Evolutionary conservation across 2,888 invertebrate genomes (phyloP).

Genomic region (Oligia strigilis): DNA sequence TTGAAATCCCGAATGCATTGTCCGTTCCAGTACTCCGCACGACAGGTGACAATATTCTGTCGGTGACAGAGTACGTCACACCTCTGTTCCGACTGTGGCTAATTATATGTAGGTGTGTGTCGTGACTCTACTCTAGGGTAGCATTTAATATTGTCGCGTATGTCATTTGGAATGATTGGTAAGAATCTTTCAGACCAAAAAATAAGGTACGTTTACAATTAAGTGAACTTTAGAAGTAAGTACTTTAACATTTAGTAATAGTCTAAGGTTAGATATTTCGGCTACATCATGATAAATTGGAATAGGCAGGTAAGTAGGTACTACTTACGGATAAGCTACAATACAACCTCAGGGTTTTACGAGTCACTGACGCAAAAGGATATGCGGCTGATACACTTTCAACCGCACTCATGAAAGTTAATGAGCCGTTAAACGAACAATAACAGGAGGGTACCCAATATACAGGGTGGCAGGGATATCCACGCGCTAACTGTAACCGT

Average conservation of each 20-base stretch:
- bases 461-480: not conserved
- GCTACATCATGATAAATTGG: not conserved
- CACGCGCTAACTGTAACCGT: not conserved
- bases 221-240: not conserved
- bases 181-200: not conserved
- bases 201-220: not conserved
- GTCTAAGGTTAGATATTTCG: no score
- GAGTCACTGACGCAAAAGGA: conserved; percentile 18
- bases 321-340: not conserved
- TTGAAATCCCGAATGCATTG: conserved; percentile 66
- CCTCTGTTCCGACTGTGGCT: conserved; percentile 45
- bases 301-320: not conserved
- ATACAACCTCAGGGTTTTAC: conserved; percentile 18
- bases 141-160: not conserved
- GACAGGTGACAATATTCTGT: conserved; percentile 65
- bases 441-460: not conserved
- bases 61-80: conserved; percentile 52
- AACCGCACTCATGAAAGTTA: conserved; percentile 11
- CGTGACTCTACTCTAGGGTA: conserved; percentile 18
- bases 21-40: conserved; percentile 41
- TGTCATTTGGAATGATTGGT: not conserved
- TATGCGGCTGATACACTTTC: conserved; percentile 12
- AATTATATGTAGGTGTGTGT: conserved; percentile 56
- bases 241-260: not conserved
- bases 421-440: not conserved